Evolutionary conservation across 2,888 invertebrate genomes (phyloP).

Genomic region (Embidobia sp.): DNA sequence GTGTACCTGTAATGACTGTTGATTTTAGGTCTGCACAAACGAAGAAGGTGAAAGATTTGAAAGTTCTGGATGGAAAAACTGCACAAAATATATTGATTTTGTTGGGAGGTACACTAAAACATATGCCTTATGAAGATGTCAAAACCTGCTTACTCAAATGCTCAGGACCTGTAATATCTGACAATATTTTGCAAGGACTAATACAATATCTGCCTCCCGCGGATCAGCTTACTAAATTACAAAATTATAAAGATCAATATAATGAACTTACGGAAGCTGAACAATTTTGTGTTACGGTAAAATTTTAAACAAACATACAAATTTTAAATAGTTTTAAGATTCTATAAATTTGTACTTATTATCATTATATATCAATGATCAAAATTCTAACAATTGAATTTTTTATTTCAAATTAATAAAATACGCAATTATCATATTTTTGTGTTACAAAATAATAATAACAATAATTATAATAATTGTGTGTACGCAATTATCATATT

Average conservation of each 20-base stretch:
- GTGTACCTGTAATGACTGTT: conserved; percentile 75
- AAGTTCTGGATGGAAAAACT: conserved; percentile 95
- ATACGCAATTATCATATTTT: no score
- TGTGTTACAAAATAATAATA: no score
- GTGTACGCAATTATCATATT: no score
- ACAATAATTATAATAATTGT: no score
- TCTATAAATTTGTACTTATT: no score
- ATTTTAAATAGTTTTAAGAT: no score
- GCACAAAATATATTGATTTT: conserved; percentile 96
- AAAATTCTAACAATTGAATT: no score
- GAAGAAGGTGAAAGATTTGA: conserved; percentile 95
- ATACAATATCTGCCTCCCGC: conserved; percentile 95
- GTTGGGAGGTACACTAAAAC: conserved; percentile 92
- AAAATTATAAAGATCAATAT: conserved; percentile 89
- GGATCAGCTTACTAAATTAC: conserved; percentile 93
- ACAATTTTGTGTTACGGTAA: conserved; percentile 93
- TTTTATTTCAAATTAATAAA: no score
- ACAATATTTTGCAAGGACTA: conserved; percentile 93
- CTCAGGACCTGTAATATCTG: conserved; percentile 92
- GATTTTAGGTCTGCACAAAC: conserved; percentile 84
- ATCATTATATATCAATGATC: no score
- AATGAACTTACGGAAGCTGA: conserved; percentile 95
- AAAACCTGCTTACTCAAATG: conserved; percentile 91
- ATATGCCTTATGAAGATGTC: conserved; percentile 91
- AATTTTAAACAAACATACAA: no score